A percentile compares a stretch with the other conserved stretches of the same genome.
Conservation (phyloP, 2,888 invertebrate genomes). For the Hylaea fasciaria region DNA sequence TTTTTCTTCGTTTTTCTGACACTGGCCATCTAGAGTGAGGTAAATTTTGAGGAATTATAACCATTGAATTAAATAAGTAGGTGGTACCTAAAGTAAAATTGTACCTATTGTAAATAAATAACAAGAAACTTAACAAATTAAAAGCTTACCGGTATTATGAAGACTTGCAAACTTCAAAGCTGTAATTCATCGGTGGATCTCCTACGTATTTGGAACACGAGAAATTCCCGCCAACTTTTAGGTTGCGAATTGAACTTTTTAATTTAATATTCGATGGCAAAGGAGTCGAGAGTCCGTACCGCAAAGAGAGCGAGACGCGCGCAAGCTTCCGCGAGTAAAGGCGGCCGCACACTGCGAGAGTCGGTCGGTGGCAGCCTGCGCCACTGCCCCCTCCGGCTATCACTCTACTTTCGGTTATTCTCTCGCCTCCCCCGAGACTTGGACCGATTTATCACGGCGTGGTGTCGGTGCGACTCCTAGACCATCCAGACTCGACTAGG, state of each 20-base stretch:
- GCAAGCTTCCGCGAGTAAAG: constrained; percentile 69
- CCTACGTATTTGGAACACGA: constrained; percentile 46
- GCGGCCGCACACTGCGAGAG: constrained; percentile 73
- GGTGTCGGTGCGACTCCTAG: constrained; percentile 52
- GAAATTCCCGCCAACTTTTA: constrained; percentile 40
- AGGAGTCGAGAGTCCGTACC: constrained; percentile 48
- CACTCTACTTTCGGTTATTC: constrained; percentile 78
- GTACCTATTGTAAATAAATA: background rate
- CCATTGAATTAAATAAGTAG: no score
- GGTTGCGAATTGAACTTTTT: constrained; percentile 40
- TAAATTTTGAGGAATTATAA: no score
- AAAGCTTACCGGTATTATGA: constrained; percentile 57
- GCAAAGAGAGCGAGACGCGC: constrained; percentile 49
- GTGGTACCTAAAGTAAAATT: no score
- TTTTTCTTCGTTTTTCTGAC: background rate
- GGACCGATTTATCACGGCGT: constrained; percentile 73
- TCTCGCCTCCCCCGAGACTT: constrained; percentile 73
- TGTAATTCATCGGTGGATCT: constrained; percentile 53
- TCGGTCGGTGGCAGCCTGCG: constrained; percentile 55
- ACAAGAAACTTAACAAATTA: constrained; percentile 14
- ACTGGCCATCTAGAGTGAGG: background rate
- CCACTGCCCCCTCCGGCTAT: constrained; percentile 73
- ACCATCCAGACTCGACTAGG: constrained; percentile 57
- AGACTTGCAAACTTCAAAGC: constrained; percentile 49
- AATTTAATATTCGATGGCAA: constrained; percentile 46